A percentile compares a stretch with the other conserved stretches of the same genome.
Evolutionary conservation across 2,797 vertebrate genomes (phyloP).

Genomic region (Tarsius wallacei): DNA sequence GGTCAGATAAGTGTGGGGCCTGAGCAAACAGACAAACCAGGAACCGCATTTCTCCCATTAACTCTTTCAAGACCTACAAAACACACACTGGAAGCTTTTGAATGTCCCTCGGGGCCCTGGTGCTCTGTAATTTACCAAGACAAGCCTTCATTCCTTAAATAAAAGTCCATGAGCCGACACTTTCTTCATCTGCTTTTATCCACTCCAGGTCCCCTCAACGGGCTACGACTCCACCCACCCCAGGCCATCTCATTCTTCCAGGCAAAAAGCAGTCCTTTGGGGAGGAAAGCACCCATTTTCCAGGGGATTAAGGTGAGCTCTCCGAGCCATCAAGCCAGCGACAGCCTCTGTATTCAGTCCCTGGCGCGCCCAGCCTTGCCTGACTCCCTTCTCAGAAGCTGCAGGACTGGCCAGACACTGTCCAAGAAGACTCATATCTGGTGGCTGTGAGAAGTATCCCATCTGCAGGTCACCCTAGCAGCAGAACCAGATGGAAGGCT

Average conservation of each 20-base stretch:
- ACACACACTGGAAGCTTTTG: neutral
- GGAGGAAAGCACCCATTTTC: neutral
- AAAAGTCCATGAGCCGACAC: constrained; percentile 38
- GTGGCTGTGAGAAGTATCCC: accelerated
- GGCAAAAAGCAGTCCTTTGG: neutral
- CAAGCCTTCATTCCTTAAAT: constrained; percentile 42
- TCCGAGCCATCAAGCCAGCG: neutral
- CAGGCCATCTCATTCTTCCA: neutral
- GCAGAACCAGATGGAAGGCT: constrained; percentile 73
- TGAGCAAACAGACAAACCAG: constrained; percentile 73
- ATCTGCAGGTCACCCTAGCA: accelerated
- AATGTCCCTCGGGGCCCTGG: neutral
- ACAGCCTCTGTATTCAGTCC: neutral
- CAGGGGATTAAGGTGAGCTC: neutral
- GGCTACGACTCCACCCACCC: neutral
- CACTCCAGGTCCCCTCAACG: neutral
- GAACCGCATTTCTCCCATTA: constrained; percentile 53
- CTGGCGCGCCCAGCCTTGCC: neutral
- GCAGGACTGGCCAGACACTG: neutral
- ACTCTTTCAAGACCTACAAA: constrained; percentile 77
- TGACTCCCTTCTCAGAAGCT: neutral
- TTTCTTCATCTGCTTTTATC: constrained; percentile 9
- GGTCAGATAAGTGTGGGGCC: constrained; percentile 68
- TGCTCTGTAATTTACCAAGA: constrained; percentile 32
- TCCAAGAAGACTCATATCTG: neutral